A percentile compares a stretch with the other conserved stretches of the same genome.
phyloP scores from a whole-genome alignment of 1,140 invertebrate genomes.

The Tigriopus japonicus region DNA sequence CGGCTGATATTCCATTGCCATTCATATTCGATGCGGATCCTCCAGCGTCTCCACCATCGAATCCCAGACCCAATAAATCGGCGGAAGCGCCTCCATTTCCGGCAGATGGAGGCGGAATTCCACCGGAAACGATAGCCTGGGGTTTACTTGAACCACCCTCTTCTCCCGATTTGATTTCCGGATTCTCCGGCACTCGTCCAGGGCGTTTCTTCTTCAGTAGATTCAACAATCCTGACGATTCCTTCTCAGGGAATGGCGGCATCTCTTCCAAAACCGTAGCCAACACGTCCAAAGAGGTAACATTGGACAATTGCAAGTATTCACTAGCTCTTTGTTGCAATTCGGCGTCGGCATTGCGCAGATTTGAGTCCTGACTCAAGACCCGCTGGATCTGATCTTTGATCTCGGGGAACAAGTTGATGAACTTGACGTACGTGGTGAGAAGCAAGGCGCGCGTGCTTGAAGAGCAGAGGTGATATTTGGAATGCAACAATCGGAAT shows the following conservation, averaged over 20 bases:
- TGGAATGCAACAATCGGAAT: conserved; percentile 86
- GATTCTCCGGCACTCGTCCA: conserved; percentile 59
- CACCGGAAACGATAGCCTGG: neutral
- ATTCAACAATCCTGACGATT: conserved; percentile 83
- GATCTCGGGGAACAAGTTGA: conserved; percentile 98
- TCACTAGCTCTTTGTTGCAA: conserved; percentile 94
- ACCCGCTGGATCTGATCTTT: conserved; percentile 90
- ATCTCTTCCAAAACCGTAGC: conserved; percentile 98
- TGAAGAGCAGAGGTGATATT: conserved; percentile 31
- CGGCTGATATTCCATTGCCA: conserved; percentile 14
- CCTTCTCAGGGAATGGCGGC: conserved; percentile 97
- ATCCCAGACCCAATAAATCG: conserved; percentile 9
- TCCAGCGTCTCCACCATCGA: conserved; percentile 13
- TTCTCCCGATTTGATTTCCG: conserved; percentile 26
- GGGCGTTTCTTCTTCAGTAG: conserved; percentile 97
- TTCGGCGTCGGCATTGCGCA: conserved; percentile 92
- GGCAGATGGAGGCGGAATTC: neutral
- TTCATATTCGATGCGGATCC: conserved; percentile 11
- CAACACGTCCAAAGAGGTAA: conserved; percentile 39
- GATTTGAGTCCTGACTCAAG: conserved; percentile 83
- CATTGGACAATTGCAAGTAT: conserved; percentile 87
- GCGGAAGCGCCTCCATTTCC: conserved; percentile 2
- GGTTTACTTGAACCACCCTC: neutral
- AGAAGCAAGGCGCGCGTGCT: conserved; percentile 85
- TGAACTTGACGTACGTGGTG: conserved; percentile 98